phyloP scores from a whole-genome alignment of 2,797 vertebrate species.

The Gymnothorax reevesii region DNA sequence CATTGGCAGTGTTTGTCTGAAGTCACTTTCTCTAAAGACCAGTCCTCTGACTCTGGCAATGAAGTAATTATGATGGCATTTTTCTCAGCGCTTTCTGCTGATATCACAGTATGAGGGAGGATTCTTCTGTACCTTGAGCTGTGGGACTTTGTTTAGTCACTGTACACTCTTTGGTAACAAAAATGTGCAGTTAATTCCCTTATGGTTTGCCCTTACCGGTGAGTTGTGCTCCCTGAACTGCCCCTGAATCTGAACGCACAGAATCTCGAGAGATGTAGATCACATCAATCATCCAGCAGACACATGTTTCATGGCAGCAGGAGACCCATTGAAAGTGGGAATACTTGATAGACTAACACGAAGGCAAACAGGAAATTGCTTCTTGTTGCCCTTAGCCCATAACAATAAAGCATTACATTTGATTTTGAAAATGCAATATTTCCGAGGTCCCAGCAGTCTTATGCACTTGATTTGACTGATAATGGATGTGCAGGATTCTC shows the following conservation, averaged over 20 bases:
- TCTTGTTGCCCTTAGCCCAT: not conserved
- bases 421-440: not conserved
- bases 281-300: too few relatives aligned
- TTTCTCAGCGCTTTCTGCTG: not conserved
- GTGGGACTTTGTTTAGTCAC: not conserved
- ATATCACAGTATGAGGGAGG: not conserved
- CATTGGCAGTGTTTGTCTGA: not conserved
- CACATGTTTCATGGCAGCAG: too few relatives aligned
- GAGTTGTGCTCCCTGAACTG: not conserved
- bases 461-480: not conserved
- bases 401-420: not conserved
- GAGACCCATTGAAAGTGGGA: not conserved
- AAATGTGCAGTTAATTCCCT: not conserved
- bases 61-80: not conserved
- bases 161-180: not conserved
- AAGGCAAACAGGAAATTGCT: not conserved
- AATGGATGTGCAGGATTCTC: not conserved
- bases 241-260: too few relatives aligned
- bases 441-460: not conserved
- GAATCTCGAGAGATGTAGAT: too few relatives aligned
- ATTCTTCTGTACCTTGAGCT: not conserved
- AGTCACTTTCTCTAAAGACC: not conserved
- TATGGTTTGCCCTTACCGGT: not conserved
- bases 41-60: not conserved
- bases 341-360: not conserved